These are phyloP conservation scores for Noctua janthina DNA, from an alignment of 2,888 invertebrate genomes.

Conservation along the genomic window DNA sequence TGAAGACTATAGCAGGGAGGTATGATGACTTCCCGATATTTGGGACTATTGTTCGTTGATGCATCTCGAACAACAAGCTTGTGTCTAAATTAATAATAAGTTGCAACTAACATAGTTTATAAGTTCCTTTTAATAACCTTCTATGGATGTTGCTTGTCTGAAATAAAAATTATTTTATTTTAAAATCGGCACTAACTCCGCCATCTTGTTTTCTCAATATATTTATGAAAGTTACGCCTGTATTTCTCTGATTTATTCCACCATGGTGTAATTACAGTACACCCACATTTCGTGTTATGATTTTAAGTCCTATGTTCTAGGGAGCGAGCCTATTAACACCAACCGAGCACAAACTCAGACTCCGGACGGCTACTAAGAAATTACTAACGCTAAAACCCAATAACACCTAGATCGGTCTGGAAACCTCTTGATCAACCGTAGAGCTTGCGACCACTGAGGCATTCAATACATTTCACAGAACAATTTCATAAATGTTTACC, in stretches of 20 bases:
- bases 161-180: no score
- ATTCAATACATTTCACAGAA: neutral
- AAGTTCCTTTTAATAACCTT: no score
- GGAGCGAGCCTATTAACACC: neutral
- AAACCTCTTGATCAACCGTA: neutral
- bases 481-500: neutral
- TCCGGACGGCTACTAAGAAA: neutral
- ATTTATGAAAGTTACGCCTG: neutral
- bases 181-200: neutral
- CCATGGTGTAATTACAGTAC: neutral
- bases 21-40: no score
- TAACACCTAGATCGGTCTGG: neutral
- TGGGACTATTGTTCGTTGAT: no score
- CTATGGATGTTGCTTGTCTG: no score
- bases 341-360: neutral
- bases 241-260: neutral
- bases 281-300: neutral
- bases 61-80: no score
- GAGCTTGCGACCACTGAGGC: neutral
- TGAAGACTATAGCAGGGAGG: no score
- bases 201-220: neutral
- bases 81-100: no score
- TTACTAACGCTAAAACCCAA: neutral
- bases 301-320: neutral
- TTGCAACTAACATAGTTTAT: no score